Evolutionary conservation across 2,888 invertebrate genomes (phyloP), one percentile per base, ranked within the genome.

Genomic region (Harpalus rufipes): DNA sequence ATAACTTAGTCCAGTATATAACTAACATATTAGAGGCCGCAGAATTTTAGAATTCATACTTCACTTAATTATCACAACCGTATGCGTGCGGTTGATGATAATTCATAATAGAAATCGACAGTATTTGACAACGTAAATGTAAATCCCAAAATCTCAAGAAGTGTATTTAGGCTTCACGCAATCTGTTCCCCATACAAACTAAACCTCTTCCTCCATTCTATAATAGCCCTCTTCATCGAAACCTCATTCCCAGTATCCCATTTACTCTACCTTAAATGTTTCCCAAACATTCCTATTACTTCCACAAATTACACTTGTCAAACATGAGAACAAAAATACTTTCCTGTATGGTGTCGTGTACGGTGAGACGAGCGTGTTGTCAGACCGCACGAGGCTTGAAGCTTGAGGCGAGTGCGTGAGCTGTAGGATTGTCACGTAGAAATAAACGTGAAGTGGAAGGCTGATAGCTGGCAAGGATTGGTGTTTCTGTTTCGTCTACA

Each of bases 381-480:
- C 8, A 25, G 25, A 21, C 8, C 10, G 32, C 32, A 32, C 32
- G 32, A 32, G 32, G 32, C 32, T 32, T 32, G 32, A 32, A 5
- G 32, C 32, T 32, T 32, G 32, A 32, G 32, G 58, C 21, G 58
- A 25, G 61, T 61, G 79, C 25, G 59, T 59, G 61, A 76, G 51
- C 41, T 21, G 14, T 18, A 72, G 18, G 61, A 80, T 80, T 80
- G 58, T 80, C 80, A 61, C 59, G 80, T 80, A 80, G 56, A 80
- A 80, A 80, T 80, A 80, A 39, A 58, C 16, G 21, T 80, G 39
- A 78, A 80, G 80, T 80, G 61, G 80, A 39, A 32, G 25, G 6
- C 3, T 44, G 44, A 10, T 3, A 3, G 8, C 10, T 44, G 44
- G 8, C 3, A 7, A 10, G 8, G 44, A 12, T 51, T 51, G 10